Base-by-base conservation (phyloP, 2,888 invertebrate species). In the Malthinus flaveolus region DNA sequence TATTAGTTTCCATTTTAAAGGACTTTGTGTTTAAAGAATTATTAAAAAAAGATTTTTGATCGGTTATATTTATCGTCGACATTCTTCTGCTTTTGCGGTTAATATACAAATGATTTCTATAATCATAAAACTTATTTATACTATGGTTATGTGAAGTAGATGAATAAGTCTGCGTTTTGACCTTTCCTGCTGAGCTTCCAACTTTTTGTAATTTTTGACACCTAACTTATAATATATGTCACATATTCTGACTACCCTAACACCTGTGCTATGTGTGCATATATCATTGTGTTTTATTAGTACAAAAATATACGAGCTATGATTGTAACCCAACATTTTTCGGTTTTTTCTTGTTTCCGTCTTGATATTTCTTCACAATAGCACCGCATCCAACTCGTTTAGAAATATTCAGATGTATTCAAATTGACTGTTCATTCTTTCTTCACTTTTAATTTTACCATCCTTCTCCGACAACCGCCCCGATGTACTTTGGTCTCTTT, bases 241-340 rank as follows among this genome's bases (percentile, higher is more conserved):
- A 49, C 51, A 56, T 23, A 52, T 61, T 61, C 57, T 61, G 61
- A 51, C 33, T 36, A 31, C 61, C 58, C 59, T 61, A 72, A 75
- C 75, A 75, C 74, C 76, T 76, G 75, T 75, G 73, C 71, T 56
- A 61, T 62, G 63, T 66, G 67, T 66, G 67, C 71, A 70, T 72
- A 71, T 76, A 76, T 75, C 76, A 75, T 76, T 73, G 70, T 72
- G 74, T 74, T 74, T 71, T 73, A 72, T 71, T 69, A 65, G 64
- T 69, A 71, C 69, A 69, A 68, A 71, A 73, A 74, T 73, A 72
- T 73, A 66, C 68, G 66, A 64, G 61, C 65, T 61, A 58, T 64
- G 65, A 65, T 61, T 64, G 65, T 66, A 56, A 61, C 65, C 64
- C 66, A 68, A 66, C 67, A 63, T 66, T 61, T 67, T 64, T 65